Evolutionary conservation across 2,797 vertebrate species (phyloP).

Genomic region (Lycodopsis pacificus): DNA sequence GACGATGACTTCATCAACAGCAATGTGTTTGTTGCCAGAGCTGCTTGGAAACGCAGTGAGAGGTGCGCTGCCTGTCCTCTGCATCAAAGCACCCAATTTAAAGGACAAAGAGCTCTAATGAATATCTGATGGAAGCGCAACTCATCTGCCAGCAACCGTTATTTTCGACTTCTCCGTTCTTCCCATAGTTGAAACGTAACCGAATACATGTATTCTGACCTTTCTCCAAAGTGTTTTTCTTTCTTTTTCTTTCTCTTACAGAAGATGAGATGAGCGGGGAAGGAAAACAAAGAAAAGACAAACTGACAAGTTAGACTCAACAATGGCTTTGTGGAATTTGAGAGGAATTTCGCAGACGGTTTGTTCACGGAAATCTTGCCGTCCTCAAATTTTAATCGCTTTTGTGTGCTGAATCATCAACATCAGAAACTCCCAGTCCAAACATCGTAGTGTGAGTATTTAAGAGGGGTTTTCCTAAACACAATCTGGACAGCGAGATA

Average conservation of each 20-base stretch:
- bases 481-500: slow-evolving; percentile 11
- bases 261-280: slow-evolving; percentile 23
- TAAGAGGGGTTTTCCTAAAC: not conserved
- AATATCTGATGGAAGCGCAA: slow-evolving; percentile 65
- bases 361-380: slow-evolving; percentile 37
- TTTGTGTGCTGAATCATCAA: slow-evolving; percentile 32
- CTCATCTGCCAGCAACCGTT: slow-evolving; percentile 58
- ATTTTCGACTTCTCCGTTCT: slow-evolving; percentile 58
- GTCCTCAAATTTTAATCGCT: slow-evolving; percentile 40
- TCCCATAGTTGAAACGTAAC: slow-evolving; percentile 44
- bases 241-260: too few relatives aligned
- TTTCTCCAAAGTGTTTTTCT: slow-evolving; percentile 31
- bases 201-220: slow-evolving; percentile 48
- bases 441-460: slow-evolving; percentile 5
- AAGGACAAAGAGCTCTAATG: slow-evolving; percentile 73
- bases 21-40: slow-evolving; percentile 40
- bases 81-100: slow-evolving; percentile 72
- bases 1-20: slow-evolving; percentile 77
- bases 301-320: slow-evolving; percentile 60
- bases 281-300: slow-evolving; percentile 32
- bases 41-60: slow-evolving; percentile 51
- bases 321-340: slow-evolving; percentile 39
- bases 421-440: slow-evolving; percentile 17
- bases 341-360: slow-evolving; percentile 40
- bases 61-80: slow-evolving; percentile 61